These are phyloP conservation scores for Eriocheir sinensis DNA, from an alignment of 1,140 invertebrate species.

Conservation along the genomic window DNA sequence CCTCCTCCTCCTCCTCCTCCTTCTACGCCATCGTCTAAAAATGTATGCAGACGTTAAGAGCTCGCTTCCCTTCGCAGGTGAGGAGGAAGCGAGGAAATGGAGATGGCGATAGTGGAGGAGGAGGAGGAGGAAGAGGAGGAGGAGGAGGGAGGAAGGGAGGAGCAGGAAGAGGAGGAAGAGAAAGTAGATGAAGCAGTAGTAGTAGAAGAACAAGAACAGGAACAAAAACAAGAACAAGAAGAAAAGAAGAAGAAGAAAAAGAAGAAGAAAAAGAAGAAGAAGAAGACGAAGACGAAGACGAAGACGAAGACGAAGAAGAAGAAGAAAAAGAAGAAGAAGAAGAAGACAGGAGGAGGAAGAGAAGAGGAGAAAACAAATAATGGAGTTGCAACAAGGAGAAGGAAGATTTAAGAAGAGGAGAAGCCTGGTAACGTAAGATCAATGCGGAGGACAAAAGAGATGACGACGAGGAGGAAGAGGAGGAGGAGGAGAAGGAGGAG, in stretches of 20 bases:
- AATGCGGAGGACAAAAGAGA: not conserved
- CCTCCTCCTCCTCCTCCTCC: constrained; percentile 18
- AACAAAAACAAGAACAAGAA: not conserved
- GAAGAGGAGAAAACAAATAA: not conserved
- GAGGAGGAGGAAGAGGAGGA: too few relatives aligned
- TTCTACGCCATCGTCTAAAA: not conserved
- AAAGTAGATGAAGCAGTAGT: not conserved
- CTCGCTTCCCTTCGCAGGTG: not conserved
- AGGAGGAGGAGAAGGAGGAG: not conserved
- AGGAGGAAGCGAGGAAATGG: not conserved
- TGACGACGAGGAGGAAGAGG: not conserved
- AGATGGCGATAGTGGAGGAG: not conserved
- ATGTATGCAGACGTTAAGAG: not conserved
- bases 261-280: too few relatives aligned
- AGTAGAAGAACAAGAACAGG: not conserved
- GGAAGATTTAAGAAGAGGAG: too few relatives aligned
- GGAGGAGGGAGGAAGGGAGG: too few relatives aligned
- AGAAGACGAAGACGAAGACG: not conserved
- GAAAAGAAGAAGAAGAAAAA: not conserved
- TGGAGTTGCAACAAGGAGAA: too few relatives aligned
- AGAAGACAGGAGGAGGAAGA: not conserved
- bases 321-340: not conserved
- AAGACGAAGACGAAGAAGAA: not conserved
- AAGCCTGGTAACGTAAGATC: too few relatives aligned
- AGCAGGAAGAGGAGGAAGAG: not conserved